Percentiles rank a stretch among this genome's conserved stretches.
Conservation (phyloP, 2,797 vertebrate genomes). For the Orestias chungarensis region DNA sequence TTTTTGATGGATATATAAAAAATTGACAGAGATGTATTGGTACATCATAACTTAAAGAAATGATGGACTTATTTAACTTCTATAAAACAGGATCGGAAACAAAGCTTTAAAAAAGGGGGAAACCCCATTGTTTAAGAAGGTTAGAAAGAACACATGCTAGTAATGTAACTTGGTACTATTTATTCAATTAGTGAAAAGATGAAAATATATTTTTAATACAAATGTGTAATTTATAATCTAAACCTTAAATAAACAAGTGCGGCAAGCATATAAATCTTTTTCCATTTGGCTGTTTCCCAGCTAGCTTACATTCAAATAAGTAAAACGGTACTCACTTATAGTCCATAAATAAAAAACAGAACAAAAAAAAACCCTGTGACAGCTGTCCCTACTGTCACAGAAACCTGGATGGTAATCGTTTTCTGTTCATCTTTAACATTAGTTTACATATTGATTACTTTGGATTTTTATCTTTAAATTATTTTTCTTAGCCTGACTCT, state of each 20-base stretch:
- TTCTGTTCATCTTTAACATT: too few relatives aligned
- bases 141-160: neutral
- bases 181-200: neutral
- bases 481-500: too few relatives aligned
- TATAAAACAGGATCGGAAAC: neutral
- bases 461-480: too few relatives aligned
- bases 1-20: too few relatives aligned
- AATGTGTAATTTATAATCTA: conserved; percentile 24
- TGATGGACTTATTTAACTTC: neutral
- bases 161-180: neutral
- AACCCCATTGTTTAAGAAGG: too few relatives aligned
- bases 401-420: too few relatives aligned
- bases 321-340: conserved; percentile 1
- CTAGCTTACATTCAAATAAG: conserved; percentile 8
- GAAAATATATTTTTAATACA: conserved; percentile 5
- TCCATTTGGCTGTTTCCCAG: neutral
- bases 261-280: neutral
- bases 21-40: too few relatives aligned
- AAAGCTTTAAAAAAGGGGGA: neutral
- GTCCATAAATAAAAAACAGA: neutral
- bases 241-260: conserved; percentile 43
- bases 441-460: too few relatives aligned
- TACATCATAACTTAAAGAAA: neutral
- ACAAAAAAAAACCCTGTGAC: too few relatives aligned
- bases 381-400: too few relatives aligned